Evolutionary conservation across 92 coral and sea anemone genomes (phyloP), one percentile per base, ranked within the genome.

Genomic region (Ricordea florida): DNA sequence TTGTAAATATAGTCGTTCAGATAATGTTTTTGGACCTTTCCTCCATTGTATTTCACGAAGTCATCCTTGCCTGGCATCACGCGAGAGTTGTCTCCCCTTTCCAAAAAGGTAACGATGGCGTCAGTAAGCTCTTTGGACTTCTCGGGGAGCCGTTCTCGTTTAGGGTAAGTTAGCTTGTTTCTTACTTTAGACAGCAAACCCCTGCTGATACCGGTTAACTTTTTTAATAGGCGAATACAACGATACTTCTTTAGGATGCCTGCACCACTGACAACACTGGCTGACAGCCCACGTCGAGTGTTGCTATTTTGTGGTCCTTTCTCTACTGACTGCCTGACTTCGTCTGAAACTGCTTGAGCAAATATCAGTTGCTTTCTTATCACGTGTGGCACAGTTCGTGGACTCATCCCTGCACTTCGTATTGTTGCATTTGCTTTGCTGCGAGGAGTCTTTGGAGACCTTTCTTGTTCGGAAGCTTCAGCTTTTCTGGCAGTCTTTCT

Each of bases 1-100:
- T 66, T 83, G 46, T 66, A 57, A 23, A 74, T 48, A 23, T 83
- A 74, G 22, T 77, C 90, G 56, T 79, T 78, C 10, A 85, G 81
- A 30, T 69, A 85, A 26, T 67, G 62, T 28, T 85, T 78, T 22
- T 78, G 85, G 38, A 78, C 44, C 36, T 78, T 77, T 20, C 13
- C 64, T 0, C 85, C 85, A 26, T 85, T 57, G 16, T 30, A 29
- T 1, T 17, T 70, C n/a, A 33, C 57, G 37, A 69, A 78, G 38
- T 85, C 85, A 44, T 35, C 81, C 25, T 85, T 85, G 23, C 85
- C 85, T 27, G 90, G 90, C 84, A 68, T 83, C 57, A 78, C 59
- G 35, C 90, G 38, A 15, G 85, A 85, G 47, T 85, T 85, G 79
- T 69, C 85, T 44, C 65, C 84, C 42, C 84, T 68, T 31, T 76